These are phyloP conservation scores for Atta cephalotes DNA, from an alignment of 1,140 invertebrate species.

Conservation along the genomic window DNA sequence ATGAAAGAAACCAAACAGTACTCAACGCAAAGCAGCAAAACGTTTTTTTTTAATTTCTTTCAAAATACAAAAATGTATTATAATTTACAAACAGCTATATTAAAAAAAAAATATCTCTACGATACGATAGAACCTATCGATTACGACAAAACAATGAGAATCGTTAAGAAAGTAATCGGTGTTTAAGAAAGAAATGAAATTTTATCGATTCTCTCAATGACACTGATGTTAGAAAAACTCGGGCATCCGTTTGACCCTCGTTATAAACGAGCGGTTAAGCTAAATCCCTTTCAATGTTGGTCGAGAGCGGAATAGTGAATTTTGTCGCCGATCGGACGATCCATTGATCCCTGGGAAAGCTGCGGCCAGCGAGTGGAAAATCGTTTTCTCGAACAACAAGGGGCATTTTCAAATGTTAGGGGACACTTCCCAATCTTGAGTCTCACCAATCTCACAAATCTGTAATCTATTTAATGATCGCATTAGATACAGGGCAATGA, in stretches of 20 bases:
- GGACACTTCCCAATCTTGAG: conserved; percentile 69
- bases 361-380: conserved; percentile 79
- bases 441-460: conserved; percentile 73
- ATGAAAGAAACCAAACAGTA: not conserved
- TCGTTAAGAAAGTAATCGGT: not conserved
- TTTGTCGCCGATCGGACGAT: conserved; percentile 72
- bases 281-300: conserved; percentile 52
- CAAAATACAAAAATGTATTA: not conserved
- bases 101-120: not conserved
- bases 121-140: not conserved
- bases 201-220: not conserved
- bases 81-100: too few relatives aligned
- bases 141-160: not conserved
- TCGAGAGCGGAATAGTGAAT: conserved; percentile 52
- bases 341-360: conserved; percentile 72
- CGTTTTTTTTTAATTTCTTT: not conserved
- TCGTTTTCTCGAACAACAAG: conserved; percentile 71
- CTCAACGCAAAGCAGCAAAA: not conserved
- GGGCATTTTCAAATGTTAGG: conserved; percentile 58
- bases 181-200: not conserved
- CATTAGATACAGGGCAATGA: conserved; percentile 55
- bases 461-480: conserved; percentile 78
- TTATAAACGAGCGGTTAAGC: conserved; percentile 42
- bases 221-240: conserved; percentile 37
- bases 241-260: conserved; percentile 49